Percentiles rank a stretch among this genome's conserved stretches.
Evolutionary conservation across 2,888 invertebrate genomes (phyloP).

Genomic region (Chalcis sispes): DNA sequence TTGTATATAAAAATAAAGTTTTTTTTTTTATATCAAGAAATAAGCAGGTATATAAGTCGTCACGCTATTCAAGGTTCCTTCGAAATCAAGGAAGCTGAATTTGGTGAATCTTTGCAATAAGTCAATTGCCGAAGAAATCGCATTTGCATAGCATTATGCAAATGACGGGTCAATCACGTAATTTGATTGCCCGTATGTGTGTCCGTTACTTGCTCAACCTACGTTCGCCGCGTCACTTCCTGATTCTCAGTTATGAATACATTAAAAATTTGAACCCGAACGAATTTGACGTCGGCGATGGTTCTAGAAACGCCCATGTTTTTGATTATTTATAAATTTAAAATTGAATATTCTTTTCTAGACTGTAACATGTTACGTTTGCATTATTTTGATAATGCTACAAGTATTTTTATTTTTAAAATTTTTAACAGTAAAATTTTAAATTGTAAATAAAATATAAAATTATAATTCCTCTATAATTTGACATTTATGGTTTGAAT

Average conservation of each 20-base stretch:
- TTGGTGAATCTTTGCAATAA: constrained; percentile 55
- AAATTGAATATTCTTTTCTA: no score
- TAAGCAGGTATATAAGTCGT: constrained; percentile 30
- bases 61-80: constrained; percentile 55
- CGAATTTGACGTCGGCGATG: constrained; percentile 9
- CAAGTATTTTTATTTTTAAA: no score
- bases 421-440: no score
- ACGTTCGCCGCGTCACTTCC: constrained; percentile 30
- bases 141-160: constrained; percentile 67
- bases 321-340: not conserved
- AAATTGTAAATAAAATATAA: no score
- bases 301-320: constrained; percentile 16
- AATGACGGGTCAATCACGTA: constrained; percentile 61
- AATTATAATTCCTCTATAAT: no score
- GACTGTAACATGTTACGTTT: no score
- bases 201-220: constrained; percentile 19
- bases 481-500: no score
- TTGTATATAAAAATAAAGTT: not conserved
- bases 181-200: constrained; percentile 57
- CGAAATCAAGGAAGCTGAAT: constrained; percentile 54
- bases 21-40: constrained; percentile 1
- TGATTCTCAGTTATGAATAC: constrained; percentile 42
- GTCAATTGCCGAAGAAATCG: constrained; percentile 61
- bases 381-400: no score
- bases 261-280: not conserved